Percentiles rank a stretch among this genome's conserved stretches.
Evolutionary conservation across 2,888 invertebrate genomes (phyloP).

Genomic region (Watsonalla binaria): DNA sequence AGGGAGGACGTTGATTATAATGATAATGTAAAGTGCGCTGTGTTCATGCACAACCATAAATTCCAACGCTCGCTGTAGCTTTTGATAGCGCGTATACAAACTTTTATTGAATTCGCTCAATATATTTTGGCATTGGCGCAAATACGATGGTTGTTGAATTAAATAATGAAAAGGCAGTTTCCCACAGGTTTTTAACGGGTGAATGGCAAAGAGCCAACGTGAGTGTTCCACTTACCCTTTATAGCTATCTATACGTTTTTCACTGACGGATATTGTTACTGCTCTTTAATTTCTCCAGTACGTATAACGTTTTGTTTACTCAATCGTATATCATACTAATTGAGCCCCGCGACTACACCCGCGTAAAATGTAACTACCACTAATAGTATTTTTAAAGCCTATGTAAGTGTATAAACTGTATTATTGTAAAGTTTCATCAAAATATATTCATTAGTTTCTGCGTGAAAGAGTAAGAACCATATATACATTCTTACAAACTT

Average conservation of each 20-base stretch:
- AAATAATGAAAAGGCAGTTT: conserved; percentile 67
- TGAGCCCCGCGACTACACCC: too few relatives aligned
- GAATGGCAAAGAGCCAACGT: conserved; percentile 62
- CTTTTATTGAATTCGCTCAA: conserved; percentile 39
- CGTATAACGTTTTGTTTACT: conserved; percentile 6
- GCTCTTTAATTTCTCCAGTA: conserved; percentile 11
- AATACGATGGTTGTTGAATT: conserved; percentile 69
- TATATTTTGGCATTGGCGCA: conserved; percentile 63
- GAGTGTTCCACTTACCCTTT: conserved; percentile 30
- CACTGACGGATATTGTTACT: conserved; percentile 22
- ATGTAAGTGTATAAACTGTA: too few relatives aligned
- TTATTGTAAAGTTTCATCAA: too few relatives aligned
- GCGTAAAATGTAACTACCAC: too few relatives aligned
- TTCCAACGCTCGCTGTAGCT: conserved; percentile 21
- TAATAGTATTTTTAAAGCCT: too few relatives aligned
- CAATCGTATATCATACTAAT: too few relatives aligned
- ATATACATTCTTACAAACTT: too few relatives aligned
- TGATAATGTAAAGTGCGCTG: not conserved
- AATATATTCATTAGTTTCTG: too few relatives aligned
- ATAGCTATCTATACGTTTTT: conserved; percentile 28
- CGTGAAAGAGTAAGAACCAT: too few relatives aligned
- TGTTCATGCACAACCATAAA: conserved; percentile 23
- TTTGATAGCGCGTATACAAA: conserved; percentile 25
- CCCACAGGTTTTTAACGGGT: conserved; percentile 61
- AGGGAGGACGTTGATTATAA: not conserved